Evolutionary conservation across 2,113 vertebrate genomes (phyloP).

Genomic region (Microtus ochrogaster): DNA sequence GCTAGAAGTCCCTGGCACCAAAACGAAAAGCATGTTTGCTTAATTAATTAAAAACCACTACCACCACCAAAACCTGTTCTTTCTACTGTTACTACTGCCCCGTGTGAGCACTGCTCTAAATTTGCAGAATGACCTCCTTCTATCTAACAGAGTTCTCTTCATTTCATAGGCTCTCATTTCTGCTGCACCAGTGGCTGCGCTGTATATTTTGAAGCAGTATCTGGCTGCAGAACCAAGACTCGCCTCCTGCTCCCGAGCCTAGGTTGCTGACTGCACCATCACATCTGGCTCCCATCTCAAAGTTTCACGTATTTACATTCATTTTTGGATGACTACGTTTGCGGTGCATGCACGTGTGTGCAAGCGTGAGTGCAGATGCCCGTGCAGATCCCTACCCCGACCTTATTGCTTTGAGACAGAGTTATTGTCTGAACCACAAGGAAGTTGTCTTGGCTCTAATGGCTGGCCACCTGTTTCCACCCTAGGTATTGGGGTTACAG

Average conservation of each 20-base stretch:
- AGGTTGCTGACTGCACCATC: background rate
- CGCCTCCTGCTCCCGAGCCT: background rate
- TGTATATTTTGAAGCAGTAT: background rate
- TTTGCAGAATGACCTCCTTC: conserved; percentile 3
- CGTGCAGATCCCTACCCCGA: fast-evolving
- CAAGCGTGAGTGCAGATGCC: background rate
- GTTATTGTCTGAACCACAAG: background rate
- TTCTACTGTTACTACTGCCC: background rate
- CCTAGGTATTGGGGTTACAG: background rate
- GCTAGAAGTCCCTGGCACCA: background rate
- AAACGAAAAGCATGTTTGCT: background rate
- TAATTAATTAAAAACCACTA: background rate
- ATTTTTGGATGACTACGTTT: background rate
- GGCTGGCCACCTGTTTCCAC: background rate
- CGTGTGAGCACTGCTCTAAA: background rate
- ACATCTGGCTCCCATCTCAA: background rate
- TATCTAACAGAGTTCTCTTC: background rate
- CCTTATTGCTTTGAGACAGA: background rate
- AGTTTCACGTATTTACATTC: background rate
- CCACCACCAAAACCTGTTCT: background rate
- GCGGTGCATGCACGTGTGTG: background rate
- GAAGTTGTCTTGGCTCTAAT: background rate
- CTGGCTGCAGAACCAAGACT: background rate
- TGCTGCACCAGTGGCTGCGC: background rate
- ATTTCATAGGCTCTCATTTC: background rate